Evolutionary conservation across 2,797 vertebrate species (phyloP).

Genomic region (Labeo calbasu): DNA sequence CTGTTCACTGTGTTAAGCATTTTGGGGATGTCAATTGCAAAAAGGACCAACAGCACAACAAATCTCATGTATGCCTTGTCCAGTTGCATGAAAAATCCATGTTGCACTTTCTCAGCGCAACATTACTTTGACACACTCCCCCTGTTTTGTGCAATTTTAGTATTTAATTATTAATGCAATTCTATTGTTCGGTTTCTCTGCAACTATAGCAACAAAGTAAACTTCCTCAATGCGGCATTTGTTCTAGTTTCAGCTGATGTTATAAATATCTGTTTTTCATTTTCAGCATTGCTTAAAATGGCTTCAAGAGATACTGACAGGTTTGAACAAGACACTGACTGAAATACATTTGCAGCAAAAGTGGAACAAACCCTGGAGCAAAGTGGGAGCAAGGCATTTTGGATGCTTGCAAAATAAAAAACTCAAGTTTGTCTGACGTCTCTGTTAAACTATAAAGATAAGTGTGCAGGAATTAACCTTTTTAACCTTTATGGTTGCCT

Average conservation of each 20-base stretch:
- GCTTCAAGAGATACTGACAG: conserved; percentile 1
- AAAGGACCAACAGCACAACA: neutral
- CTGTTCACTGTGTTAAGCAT: neutral
- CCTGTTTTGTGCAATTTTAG: neutral
- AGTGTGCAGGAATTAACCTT: neutral
- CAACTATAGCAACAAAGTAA: neutral
- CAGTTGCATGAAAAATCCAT: neutral
- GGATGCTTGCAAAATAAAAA: neutral
- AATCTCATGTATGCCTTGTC: neutral
- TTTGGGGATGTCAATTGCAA: neutral
- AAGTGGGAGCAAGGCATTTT: neutral
- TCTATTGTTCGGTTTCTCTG: neutral
- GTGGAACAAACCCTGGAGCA: conserved; percentile 17
- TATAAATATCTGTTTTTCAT: neutral
- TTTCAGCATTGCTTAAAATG: neutral
- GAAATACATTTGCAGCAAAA: neutral
- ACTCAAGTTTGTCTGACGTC: neutral
- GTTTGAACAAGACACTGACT: conserved; percentile 26
- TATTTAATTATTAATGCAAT: neutral
- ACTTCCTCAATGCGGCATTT: conserved; percentile 3
- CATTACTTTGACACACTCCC: neutral
- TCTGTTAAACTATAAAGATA: neutral
- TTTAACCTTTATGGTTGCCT: neutral
- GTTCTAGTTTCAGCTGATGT: neutral
- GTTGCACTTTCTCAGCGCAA: neutral